Conservation (phyloP, 2,888 invertebrate species). For the Nysson spinosus region DNA sequence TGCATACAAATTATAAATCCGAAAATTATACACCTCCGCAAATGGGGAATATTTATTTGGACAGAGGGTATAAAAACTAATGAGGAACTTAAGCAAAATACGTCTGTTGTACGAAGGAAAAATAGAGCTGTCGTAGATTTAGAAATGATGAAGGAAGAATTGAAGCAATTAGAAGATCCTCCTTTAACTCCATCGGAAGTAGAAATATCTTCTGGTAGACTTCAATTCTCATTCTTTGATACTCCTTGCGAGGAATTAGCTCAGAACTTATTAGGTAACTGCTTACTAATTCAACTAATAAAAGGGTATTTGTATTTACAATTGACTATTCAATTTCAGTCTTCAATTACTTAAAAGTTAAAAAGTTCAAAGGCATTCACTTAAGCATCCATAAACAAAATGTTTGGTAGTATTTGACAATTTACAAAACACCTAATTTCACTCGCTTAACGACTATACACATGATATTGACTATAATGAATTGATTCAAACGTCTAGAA, state of each 20-base stretch:
- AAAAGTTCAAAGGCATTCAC: no score
- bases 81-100: slow-evolving; percentile 19
- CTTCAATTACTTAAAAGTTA: no score
- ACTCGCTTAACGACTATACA: no score
- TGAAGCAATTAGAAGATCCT: slow-evolving; percentile 72
- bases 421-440: no score
- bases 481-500: no score
- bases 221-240: slow-evolving; percentile 76
- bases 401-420: no score
- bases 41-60: not conserved
- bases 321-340: no score
- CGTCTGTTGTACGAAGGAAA: slow-evolving; percentile 40
- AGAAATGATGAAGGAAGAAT: slow-evolving; percentile 64
- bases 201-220: slow-evolving; percentile 61
- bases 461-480: no score
- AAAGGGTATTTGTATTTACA: no score
- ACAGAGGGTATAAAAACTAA: slow-evolving; percentile 28
- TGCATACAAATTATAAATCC: not conserved
- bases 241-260: slow-evolving; percentile 79
- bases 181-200: slow-evolving; percentile 68
- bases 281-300: not conserved
- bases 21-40: not conserved
- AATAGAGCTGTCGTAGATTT: slow-evolving; percentile 57
- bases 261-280: slow-evolving; percentile 78
- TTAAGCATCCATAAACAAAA: no score